These are phyloP conservation scores for Andinoacara biseriatus DNA, from an alignment of 2,113 vertebrate species.

Conservation along the genomic window DNA sequence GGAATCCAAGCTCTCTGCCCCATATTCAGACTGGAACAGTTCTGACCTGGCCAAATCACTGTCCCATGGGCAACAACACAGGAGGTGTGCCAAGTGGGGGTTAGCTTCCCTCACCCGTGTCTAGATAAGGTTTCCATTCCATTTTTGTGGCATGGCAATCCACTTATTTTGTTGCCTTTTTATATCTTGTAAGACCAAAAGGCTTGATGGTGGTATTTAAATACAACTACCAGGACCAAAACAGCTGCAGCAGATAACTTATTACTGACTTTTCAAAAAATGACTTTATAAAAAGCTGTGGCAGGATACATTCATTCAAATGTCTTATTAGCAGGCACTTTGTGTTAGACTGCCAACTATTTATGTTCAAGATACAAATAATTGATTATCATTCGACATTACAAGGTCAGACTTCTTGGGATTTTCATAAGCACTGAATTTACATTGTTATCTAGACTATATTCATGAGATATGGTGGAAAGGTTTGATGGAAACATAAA, in stretches of 20 bases:
- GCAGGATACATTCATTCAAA: neutral
- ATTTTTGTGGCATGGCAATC: neutral
- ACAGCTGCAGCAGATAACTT: neutral
- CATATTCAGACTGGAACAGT: neutral
- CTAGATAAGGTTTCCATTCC: neutral
- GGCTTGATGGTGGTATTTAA: neutral
- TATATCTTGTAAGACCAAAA: neutral
- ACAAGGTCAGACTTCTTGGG: neutral
- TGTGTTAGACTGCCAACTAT: neutral
- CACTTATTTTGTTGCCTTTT: neutral
- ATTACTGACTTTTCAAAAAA: neutral
- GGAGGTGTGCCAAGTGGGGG: too few species aligned
- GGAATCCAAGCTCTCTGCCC: neutral
- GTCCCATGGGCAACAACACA: neutral
- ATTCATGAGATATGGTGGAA: neutral
- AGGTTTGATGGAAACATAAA: neutral
- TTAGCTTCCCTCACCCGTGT: neutral
- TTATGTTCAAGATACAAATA: too few species aligned
- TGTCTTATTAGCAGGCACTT: neutral
- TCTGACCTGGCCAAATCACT: neutral
- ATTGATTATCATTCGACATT: neutral
- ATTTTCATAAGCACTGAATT: neutral
- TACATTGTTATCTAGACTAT: neutral
- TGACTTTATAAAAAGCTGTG: neutral
- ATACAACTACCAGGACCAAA: neutral